Evolutionary conservation across 2,888 invertebrate genomes (phyloP), one percentile per base, ranked within the genome.

Genomic region (Nymphalis polychloros): DNA sequence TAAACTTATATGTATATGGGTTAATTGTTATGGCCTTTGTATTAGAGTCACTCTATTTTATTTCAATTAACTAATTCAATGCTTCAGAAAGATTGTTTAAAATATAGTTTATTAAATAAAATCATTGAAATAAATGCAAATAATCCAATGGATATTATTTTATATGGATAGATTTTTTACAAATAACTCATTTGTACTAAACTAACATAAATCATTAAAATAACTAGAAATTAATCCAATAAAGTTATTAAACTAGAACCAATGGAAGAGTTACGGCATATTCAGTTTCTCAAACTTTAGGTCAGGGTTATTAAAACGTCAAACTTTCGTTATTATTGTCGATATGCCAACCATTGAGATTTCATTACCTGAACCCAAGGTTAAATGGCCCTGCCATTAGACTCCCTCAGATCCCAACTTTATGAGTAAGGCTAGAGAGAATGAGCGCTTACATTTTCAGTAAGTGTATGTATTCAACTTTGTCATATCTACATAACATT

Each of bases 271-370:
- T 68, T 63, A 68, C 59, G 53, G 53, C 59, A n/a, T 55, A 65
- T 71, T 65, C 59, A 64, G 67, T 64, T 64, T 47, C 31, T 19
- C 46, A 69, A 55, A 63, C 66, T 71, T 41, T 52, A 47, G 69
- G 49, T 62, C 53, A 55, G 35, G 63, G 72, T 64, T 64, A 72
- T 63, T 67, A 69, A 60, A 69, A 59, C 49, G 64, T 41, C 61
- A 47, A 71, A 73, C 64, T 73, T 73, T 70, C 57, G 65, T 61
- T 72, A 69, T 68, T 72, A 68, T 67, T 72, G 72, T 64, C 70
- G 66, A 73, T 72, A 69, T 70, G 65, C 68, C 65, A 65, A 62
- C 72, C 72, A 73, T 73, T 70, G 69, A 70, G 72, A 67, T 70
- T 72, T 73, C 68, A 72, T 70, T 73, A 72, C 67, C 55, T 59